These are phyloP conservation scores for Eubasilissa regina DNA, from an alignment of 1,140 invertebrate species.

Conservation along the genomic window DNA sequence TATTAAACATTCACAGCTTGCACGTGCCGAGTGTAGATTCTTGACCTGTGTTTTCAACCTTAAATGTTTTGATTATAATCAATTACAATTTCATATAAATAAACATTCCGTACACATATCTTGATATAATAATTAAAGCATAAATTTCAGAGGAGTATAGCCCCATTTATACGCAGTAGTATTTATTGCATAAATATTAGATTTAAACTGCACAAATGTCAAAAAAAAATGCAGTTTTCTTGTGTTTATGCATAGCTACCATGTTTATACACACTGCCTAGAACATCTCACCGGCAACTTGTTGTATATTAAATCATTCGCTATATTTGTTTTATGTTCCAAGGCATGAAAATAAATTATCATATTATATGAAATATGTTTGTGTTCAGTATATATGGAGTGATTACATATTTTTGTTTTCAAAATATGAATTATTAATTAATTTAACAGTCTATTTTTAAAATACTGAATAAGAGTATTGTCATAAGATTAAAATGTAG, in stretches of 20 bases:
- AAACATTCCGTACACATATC: background rate
- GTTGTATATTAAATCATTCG: background rate
- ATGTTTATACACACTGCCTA: no score
- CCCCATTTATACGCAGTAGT: no score
- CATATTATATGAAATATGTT: slow-evolving; percentile 4
- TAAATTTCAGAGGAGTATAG: no score
- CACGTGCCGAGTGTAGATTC: background rate
- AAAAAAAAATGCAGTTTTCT: no score
- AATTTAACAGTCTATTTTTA: slow-evolving; percentile 36
- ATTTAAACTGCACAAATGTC: no score
- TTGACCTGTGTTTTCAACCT: slow-evolving; percentile 3
- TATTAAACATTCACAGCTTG: background rate
- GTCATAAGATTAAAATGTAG: slow-evolving; percentile 26
- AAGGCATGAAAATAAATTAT: background rate
- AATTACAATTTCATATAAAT: slow-evolving; percentile 10
- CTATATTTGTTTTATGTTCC: background rate
- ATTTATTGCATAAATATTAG: no score
- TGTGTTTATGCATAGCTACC: no score
- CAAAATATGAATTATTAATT: slow-evolving; percentile 27
- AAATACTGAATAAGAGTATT: slow-evolving; percentile 44
- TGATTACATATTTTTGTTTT: slow-evolving; percentile 25
- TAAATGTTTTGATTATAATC: slow-evolving; percentile 4
- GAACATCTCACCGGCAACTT: background rate
- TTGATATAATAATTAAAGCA: slow-evolving; percentile 5
- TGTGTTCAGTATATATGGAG: background rate